These are phyloP conservation scores for Platysternon megacephalum DNA, from an alignment of 2,113 vertebrate genomes.

Conservation along the genomic window DNA sequence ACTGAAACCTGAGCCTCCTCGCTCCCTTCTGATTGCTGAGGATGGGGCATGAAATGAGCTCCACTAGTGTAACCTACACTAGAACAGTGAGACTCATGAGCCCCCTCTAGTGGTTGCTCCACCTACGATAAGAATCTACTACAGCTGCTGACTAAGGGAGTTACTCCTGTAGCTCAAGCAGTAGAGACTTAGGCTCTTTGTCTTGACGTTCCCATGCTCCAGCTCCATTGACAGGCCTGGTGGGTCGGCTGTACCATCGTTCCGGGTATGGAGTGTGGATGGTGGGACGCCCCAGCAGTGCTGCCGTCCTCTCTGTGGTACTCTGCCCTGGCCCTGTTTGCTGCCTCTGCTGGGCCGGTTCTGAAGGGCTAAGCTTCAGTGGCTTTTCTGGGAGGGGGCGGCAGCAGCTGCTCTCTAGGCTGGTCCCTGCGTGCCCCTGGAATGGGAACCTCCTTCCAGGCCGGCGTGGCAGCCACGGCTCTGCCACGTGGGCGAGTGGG, in stretches of 20 bases:
- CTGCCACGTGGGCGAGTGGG: not conserved
- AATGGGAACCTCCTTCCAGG: not conserved
- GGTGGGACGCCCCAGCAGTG: not conserved
- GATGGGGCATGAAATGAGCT: not conserved
- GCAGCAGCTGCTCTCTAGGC: not conserved
- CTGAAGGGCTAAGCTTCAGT: not conserved
- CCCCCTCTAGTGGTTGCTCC: too few species aligned
- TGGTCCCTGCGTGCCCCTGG: not conserved
- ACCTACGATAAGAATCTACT: too few species aligned
- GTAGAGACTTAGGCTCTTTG: not conserved
- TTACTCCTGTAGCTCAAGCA: not conserved
- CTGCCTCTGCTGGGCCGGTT: not conserved
- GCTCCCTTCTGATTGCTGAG: not conserved
- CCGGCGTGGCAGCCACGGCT: not conserved
- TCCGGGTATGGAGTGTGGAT: not conserved
- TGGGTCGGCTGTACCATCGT: not conserved
- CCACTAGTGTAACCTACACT: too few species aligned
- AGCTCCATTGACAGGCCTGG: not conserved
- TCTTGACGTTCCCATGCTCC: not conserved
- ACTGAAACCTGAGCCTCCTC: not conserved
- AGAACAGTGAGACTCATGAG: not conserved
- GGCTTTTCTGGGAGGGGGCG: not conserved
- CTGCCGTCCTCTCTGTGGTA: not conserved
- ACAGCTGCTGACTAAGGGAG: too few species aligned
- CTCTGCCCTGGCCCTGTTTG: not conserved